Percentiles rank a stretch among this genome's conserved stretches.
phyloP scores from a whole-genome alignment of 2,888 invertebrate species.

The Drosophila mimica region DNA sequence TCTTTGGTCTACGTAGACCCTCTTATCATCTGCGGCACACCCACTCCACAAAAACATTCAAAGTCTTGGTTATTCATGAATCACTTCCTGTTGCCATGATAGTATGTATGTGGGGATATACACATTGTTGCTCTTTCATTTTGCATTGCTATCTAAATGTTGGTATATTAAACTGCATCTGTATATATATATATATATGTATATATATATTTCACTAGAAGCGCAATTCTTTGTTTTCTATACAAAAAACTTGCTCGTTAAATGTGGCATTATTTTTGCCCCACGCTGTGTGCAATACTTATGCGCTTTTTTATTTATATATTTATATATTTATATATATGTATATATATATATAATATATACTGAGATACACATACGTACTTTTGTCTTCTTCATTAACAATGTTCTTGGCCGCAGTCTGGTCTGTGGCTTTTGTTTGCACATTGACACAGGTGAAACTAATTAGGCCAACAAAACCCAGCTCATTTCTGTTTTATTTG shows the following conservation, averaged over 20 bases:
- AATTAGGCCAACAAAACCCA: constrained; percentile 80
- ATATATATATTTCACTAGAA: background rate
- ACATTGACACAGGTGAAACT: constrained; percentile 81
- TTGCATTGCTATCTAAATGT: constrained; percentile 37
- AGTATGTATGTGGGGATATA: background rate
- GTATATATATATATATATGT: background rate
- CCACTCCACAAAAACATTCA: constrained; percentile 12
- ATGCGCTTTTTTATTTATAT: constrained; percentile 18
- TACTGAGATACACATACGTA: background rate
- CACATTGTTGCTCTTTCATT: constrained; percentile 7
- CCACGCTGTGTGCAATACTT: constrained; percentile 31
- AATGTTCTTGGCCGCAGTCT: constrained; percentile 48
- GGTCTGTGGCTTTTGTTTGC: constrained; percentile 68
- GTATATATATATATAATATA: constrained; percentile 11
- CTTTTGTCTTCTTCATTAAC: constrained; percentile 65
- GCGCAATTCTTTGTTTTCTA: constrained; percentile 25
- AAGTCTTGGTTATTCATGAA: constrained; percentile 38
- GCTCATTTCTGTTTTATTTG: constrained; percentile 80
- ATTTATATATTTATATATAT: background rate
- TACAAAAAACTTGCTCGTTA: constrained; percentile 14
- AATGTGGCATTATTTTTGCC: constrained; percentile 29
- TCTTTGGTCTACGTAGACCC: constrained; percentile 8
- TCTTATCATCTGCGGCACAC: constrained; percentile 26
- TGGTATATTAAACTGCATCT: constrained; percentile 23
- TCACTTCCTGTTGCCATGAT: constrained; percentile 37